Evolutionary conservation across 2,797 vertebrate genomes (phyloP), one percentile per base, ranked within the genome.

Genomic region (Sparus aurata): DNA sequence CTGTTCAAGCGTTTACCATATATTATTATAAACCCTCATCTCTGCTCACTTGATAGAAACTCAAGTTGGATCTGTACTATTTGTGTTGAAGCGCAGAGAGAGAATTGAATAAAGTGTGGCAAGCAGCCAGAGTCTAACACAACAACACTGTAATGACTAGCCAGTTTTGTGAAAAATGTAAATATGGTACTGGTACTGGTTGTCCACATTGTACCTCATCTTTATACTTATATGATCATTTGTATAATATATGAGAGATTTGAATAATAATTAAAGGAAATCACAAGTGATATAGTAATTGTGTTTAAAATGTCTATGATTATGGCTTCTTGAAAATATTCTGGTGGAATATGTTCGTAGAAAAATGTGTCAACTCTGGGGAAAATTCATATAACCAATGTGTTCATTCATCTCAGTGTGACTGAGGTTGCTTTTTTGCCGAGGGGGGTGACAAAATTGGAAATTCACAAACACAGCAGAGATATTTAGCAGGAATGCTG

Each of bases 21-120:
- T 87, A 60, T 83, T 85, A 85, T 83, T 83, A 62, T 49, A 77
- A 78, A 84, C 58, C 47, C 50, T 87, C 53, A 2, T 79, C 62
- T 76, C 75, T 58, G 80, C 62, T 79, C 53, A 73, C 63, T 41
- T 22, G 69, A 73, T 62, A 77, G 64, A 73, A 85, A 85, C 75
- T 75, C 27, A 38, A 75, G 27, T 57, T 38, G 1, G 0, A 20
- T 54, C 52, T 25, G 38, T 43, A 18, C 11, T 64, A 54, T 62
- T 71, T 79, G 70, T 74, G 63, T 76, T 43, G 22, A 72, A 52
- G 69, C n/a, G 73, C 25, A 57, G 23, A 53, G 34, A 30, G 38
- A 61, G 60, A 46, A n/a, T 34, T 69, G 4, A 58, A 47, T 53
- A 2, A 68, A 63, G 65, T 53, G 5, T 3, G 16, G 4, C 18